Evolutionary conservation across 2,113 vertebrate genomes (phyloP).

Genomic region (Lethenteron reissneri): DNA sequence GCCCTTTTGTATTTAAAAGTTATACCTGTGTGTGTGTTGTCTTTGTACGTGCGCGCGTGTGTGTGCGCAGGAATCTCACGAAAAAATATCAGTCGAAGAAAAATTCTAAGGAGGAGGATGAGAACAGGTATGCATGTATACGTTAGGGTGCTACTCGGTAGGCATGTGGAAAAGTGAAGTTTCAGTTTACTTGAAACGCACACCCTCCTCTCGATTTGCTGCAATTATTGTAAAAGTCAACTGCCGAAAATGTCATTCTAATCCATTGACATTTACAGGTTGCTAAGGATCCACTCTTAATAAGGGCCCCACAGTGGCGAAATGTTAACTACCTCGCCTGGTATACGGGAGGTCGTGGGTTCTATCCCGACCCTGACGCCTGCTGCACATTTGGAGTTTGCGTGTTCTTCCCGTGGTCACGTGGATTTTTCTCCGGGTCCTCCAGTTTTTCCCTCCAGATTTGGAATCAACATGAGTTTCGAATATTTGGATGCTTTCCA

Average conservation of each 20-base stretch:
- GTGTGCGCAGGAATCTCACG: not conserved
- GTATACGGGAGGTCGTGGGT: no score
- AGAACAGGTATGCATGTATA: not conserved
- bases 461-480: no score
- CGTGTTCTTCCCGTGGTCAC: no score
- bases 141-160: not conserved
- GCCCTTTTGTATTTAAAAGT: not conserved
- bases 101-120: not conserved
- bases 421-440: no score
- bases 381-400: no score
- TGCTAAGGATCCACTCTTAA: not conserved
- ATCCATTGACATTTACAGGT: not conserved
- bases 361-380: no score
- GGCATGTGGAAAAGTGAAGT: not conserved
- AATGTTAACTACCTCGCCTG: no score
- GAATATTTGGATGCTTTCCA: no score
- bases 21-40: not conserved
- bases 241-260: not conserved
- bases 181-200: not conserved
- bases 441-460: no score
- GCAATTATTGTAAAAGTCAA: not conserved
- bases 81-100: constrained; percentile 4
- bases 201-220: not conserved
- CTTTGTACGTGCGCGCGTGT: not conserved
- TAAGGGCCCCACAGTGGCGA: not conserved